These are phyloP conservation scores for Magallana nippona DNA, from an alignment of 2,888 invertebrate genomes.

Conservation along the genomic window DNA sequence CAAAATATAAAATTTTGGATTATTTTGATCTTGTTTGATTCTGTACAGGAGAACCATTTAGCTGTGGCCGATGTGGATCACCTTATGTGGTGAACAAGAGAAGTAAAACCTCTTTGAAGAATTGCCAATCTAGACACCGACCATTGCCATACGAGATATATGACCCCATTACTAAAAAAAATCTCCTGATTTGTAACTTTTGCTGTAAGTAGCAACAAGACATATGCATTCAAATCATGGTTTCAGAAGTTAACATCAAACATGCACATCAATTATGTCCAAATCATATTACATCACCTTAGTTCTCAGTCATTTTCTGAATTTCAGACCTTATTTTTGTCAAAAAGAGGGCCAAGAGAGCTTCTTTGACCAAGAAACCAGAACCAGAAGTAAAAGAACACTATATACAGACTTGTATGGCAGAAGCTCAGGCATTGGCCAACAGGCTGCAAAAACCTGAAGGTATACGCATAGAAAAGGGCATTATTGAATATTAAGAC, in stretches of 20 bases:
- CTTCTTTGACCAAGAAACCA: conserved; percentile 1
- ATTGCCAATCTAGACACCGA: conserved; percentile 60
- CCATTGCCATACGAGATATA: conserved; percentile 63
- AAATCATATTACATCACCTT: no score
- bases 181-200: conserved; percentile 67
- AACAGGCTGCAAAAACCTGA: background rate
- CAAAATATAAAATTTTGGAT: no score
- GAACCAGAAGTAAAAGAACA: background rate
- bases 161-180: conserved; percentile 61
- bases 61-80: conserved; percentile 72
- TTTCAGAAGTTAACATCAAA: no score
- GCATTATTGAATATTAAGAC: background rate
- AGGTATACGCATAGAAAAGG: background rate
- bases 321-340: conserved; percentile 6
- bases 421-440: background rate
- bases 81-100: conserved; percentile 68
- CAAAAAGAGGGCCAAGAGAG: background rate
- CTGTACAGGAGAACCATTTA: conserved; percentile 64
- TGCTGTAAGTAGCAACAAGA: conserved; percentile 65
- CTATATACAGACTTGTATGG: background rate
- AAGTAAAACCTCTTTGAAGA: conserved; percentile 57
- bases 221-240: no score
- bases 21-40: no score
- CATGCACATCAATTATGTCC: no score
- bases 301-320: background rate